Evolutionary conservation across 2,888 invertebrate genomes (phyloP).

Genomic region (Tipula unca): DNA sequence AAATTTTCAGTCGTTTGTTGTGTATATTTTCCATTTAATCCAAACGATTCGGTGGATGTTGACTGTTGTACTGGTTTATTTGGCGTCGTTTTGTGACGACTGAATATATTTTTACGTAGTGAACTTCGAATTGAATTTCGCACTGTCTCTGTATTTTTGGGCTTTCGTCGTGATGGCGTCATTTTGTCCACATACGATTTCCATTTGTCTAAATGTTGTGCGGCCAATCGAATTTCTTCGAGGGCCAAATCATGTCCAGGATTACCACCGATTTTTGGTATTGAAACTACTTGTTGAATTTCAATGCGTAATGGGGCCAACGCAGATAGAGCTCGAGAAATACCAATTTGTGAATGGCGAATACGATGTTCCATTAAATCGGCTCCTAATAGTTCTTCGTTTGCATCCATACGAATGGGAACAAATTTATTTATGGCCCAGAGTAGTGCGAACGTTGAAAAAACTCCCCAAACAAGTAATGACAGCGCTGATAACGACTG

Average conservation of each 20-base stretch:
- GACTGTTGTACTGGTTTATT: neutral
- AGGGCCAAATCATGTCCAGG: slow-evolving; percentile 46
- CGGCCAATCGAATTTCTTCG: slow-evolving; percentile 36
- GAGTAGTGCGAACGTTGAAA: slow-evolving; percentile 61
- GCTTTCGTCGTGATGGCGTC: neutral
- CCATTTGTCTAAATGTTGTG: slow-evolving; percentile 38
- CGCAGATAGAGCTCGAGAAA: slow-evolving; percentile 66
- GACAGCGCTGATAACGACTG: slow-evolving; percentile 66
- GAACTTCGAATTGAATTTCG: neutral
- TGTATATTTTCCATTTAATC: neutral
- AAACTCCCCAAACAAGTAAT: slow-evolving; percentile 64
- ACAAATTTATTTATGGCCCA: slow-evolving; percentile 71
- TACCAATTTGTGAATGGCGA: slow-evolving; percentile 55
- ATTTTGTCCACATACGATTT: slow-evolving; percentile 26
- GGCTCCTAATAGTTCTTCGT: slow-evolving; percentile 81
- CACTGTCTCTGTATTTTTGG: neutral
- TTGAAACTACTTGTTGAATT: slow-evolving; percentile 34
- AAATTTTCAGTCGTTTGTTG: neutral
- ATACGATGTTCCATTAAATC: slow-evolving; percentile 83
- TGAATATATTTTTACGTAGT: neutral
- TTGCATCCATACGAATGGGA: slow-evolving; percentile 76
- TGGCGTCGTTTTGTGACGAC: neutral
- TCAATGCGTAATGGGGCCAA: slow-evolving; percentile 54
- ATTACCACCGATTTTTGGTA: slow-evolving; percentile 52
- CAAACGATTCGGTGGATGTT: neutral